phyloP scores from a whole-genome alignment of 2,888 invertebrate genomes.

The Phengaris alcon region DNA sequence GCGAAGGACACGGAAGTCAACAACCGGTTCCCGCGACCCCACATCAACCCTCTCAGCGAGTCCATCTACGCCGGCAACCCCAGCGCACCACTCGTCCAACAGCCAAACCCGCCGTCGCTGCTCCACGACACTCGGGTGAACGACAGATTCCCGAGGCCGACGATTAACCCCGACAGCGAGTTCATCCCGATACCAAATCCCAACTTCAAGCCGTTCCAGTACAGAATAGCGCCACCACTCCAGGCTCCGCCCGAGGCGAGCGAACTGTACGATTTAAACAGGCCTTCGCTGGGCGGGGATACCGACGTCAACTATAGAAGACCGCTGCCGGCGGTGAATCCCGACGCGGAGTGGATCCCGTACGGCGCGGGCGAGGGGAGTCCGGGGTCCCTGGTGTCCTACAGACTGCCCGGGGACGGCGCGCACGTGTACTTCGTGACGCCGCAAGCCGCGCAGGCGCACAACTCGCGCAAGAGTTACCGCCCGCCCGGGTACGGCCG shows the following conservation, averaged over 20 bases:
- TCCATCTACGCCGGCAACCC: constrained; percentile 53
- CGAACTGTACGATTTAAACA: constrained; percentile 68
- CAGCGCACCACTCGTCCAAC: constrained; percentile 57
- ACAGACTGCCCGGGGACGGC: constrained; percentile 86
- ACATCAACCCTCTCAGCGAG: constrained; percentile 85
- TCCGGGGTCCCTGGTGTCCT: constrained; percentile 82
- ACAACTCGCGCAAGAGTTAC: constrained; percentile 52
- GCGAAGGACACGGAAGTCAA: constrained; percentile 85
- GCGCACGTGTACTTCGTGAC: constrained; percentile 89
- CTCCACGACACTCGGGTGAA: constrained; percentile 85
- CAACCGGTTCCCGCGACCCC: constrained; percentile 82
- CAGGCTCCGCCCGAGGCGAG: constrained; percentile 61
- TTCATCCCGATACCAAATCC: constrained; percentile 74
- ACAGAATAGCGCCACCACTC: constrained; percentile 55
- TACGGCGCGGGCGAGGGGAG: constrained; percentile 61
- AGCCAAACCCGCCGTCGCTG: constrained; percentile 68
- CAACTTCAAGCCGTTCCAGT: constrained; percentile 62
- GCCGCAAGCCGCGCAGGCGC: constrained; percentile 76
- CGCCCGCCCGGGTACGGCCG: constrained; percentile 67
- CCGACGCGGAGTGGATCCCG: constrained; percentile 80
- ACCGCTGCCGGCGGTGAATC: constrained; percentile 77
- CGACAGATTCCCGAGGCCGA: constrained; percentile 83
- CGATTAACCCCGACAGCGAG: constrained; percentile 85
- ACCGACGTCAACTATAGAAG: constrained; percentile 79
- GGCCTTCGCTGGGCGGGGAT: constrained; percentile 67